phyloP scores from a whole-genome alignment of 2,797 vertebrate genomes.

The Sebastes umbrosus region DNA sequence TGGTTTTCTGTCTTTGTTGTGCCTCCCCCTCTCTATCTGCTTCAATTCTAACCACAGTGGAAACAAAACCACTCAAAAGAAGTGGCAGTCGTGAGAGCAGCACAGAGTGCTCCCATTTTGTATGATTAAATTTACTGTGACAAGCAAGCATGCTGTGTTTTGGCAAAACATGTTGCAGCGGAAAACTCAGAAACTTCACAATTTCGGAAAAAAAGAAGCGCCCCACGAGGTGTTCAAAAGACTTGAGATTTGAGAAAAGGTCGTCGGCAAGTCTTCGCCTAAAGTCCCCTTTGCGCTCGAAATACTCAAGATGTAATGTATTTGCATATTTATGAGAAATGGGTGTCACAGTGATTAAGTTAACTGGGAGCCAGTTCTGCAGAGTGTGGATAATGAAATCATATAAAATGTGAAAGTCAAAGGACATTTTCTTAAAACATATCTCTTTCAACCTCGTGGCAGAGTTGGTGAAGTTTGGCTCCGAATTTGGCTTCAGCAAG shows the following conservation, averaged over 20 bases:
- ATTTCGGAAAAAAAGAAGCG: conserved; percentile 6
- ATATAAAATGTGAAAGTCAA: conserved; percentile 72
- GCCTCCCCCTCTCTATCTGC: conserved; percentile 39
- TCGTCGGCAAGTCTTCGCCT: conserved; percentile 32
- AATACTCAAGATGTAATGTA: conserved; percentile 56
- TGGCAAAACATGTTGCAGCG: conserved; percentile 55
- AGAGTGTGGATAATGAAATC: conserved; percentile 73
- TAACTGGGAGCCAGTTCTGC: conserved; percentile 67
- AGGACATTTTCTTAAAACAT: conserved; percentile 52
- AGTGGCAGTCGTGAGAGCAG: conserved; percentile 47
- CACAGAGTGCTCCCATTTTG: conserved; percentile 47
- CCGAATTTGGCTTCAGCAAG: neutral
- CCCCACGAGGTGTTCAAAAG: conserved; percentile 25
- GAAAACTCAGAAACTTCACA: conserved; percentile 35
- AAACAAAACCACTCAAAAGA: conserved; percentile 59
- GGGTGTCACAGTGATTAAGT: conserved; percentile 75
- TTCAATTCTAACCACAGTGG: conserved; percentile 48
- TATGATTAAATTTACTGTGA: conserved; percentile 63
- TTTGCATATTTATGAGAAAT: conserved; percentile 81
- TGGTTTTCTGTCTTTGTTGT: conserved; percentile 48
- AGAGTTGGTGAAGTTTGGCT: conserved; percentile 4
- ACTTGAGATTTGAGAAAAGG: conserved; percentile 27
- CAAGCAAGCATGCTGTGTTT: conserved; percentile 51
- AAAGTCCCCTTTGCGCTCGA: conserved; percentile 28
- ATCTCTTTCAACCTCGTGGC: conserved; percentile 19